phyloP scores from a whole-genome alignment of 1,140 invertebrate genomes.

The Drosophila biarmipes region DNA sequence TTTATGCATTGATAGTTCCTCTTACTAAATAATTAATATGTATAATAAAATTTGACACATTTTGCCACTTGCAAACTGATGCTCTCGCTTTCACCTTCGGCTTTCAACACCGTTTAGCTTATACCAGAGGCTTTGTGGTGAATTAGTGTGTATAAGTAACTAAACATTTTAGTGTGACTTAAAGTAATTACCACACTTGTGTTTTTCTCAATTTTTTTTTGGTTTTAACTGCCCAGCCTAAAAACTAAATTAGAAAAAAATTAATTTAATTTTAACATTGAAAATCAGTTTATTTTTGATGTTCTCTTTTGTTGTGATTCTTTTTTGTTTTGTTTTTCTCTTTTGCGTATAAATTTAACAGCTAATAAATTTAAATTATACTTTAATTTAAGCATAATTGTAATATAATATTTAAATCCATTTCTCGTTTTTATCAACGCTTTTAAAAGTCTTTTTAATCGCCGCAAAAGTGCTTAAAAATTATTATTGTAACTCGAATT shows the following conservation, averaged over 20 bases:
- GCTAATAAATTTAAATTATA: constrained; percentile 81
- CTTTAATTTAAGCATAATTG: constrained; percentile 76
- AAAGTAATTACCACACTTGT: constrained; percentile 55
- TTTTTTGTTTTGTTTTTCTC: constrained; percentile 52
- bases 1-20: constrained; percentile 35
- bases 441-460: constrained; percentile 77
- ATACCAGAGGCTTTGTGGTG: constrained; percentile 26
- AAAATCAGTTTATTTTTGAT: constrained; percentile 80
- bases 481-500: constrained; percentile 74
- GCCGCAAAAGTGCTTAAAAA: constrained; percentile 77
- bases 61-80: constrained; percentile 41
- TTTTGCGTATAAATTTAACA: constrained; percentile 82
- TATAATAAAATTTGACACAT: constrained; percentile 78
- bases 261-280: constrained; percentile 78
- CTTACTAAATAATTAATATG: constrained; percentile 64
- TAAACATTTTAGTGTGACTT: constrained; percentile 46
- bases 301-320: constrained; percentile 63
- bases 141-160: constrained; percentile 34
- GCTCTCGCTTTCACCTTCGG: constrained; percentile 37
- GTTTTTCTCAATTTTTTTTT: constrained; percentile 47
- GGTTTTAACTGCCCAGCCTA: constrained; percentile 70
- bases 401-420: constrained; percentile 75
- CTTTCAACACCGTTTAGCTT: constrained; percentile 41
- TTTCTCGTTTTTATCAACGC: constrained; percentile 55
- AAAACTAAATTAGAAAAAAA: constrained; percentile 70